Base-by-base conservation (phyloP, 2,113 vertebrate species). In the Formicarius rufipectus region DNA sequence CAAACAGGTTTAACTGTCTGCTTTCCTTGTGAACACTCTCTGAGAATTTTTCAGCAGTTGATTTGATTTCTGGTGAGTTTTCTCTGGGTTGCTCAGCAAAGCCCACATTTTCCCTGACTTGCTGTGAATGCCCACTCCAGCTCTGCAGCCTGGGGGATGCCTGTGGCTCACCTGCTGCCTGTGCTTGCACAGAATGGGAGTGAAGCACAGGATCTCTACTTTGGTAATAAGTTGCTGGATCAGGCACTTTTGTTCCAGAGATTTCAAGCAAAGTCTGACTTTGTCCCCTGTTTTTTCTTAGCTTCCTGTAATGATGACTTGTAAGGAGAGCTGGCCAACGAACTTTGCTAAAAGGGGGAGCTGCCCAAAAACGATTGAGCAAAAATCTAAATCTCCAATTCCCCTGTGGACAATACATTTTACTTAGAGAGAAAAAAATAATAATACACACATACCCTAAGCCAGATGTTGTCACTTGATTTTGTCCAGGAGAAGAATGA, bases 381-480 rank as follows among this genome's bases (percentile, higher is more conserved):
- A 95, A 96, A 95, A 90, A 77, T 63, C 68, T 86, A n/a, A 69
- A 83, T 84, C 85, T 94, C 73, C 1, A 50, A 90, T 96, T 76
- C 93, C 90, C 95, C 50, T 86, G 87, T 96, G 95, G 80, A 93
- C 94, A 93, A 96, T 93, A 84, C 53, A 78, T 94, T 95, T 94
- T 94, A 89, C 62, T 95, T 71, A 68, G 79, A 84, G 71, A 78
- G 39, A 78, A 62, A 83, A 94, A 91, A 96, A 81, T 60, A 93
- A 89, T 68, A 94, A 84, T 52, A 52, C 64, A 77, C 82, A 60
- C 27, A 47, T 50, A 64, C 60, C 14, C 83, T 31, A 68, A 92
- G 93, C 93, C 93, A 96, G 83, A 96, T 95, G 90, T 78, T 94
- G 83, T 93, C 69, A 66, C 90, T 97, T 92, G 83, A 89, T 92